phyloP scores from a whole-genome alignment of 2,888 invertebrate genomes.

The Cyaniris semiargus region DNA sequence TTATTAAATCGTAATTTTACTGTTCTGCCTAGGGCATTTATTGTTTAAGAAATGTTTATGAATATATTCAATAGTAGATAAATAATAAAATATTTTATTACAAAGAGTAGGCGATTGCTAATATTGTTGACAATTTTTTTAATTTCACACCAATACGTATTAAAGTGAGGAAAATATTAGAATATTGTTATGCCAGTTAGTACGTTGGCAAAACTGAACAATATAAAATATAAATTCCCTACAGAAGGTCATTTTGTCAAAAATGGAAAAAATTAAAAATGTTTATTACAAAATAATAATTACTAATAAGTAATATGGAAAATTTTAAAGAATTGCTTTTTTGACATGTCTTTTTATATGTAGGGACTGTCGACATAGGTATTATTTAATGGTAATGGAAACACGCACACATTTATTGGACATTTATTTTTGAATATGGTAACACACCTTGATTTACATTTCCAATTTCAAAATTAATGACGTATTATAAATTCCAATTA shows the following conservation, averaged over 20 bases:
- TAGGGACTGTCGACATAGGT: not conserved
- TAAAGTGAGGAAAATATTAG: not conserved
- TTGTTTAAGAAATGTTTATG: not conserved
- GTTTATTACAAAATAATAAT: no score
- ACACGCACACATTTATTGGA: not conserved
- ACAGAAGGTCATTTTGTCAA: no score
- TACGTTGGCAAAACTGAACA: not conserved
- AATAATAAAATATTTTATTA: not conserved
- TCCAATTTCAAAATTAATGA: not conserved
- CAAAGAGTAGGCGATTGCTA: not conserved
- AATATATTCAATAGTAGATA: not conserved
- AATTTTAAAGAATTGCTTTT: not conserved
- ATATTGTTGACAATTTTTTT: not conserved
- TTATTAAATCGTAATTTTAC: not conserved
- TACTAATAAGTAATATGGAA: no score
- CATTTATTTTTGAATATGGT: not conserved
- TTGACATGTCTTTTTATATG: not conserved
- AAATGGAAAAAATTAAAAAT: no score
- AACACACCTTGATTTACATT: slow-evolving; percentile 1
- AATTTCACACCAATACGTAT: not conserved
- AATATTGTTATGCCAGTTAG: no score
- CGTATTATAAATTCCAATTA: not conserved
- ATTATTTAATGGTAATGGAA: not conserved
- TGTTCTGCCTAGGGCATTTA: not conserved
- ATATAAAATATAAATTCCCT: no score